Conservation (phyloP, 2,888 invertebrate species). For the Drosophila leonis region DNA sequence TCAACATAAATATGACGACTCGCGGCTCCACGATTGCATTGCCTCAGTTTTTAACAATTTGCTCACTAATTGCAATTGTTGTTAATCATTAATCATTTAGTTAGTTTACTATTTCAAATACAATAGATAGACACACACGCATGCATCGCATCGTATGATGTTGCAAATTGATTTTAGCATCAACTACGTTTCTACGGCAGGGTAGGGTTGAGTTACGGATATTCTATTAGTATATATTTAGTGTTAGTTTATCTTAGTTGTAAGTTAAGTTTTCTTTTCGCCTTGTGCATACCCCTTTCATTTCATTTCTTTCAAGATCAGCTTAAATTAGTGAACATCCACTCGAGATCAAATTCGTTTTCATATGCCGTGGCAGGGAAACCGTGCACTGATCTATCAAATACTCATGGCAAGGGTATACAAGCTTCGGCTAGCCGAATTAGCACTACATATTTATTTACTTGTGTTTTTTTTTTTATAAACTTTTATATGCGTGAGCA, state of each 20-base stretch:
- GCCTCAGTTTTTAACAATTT: slow-evolving; percentile 45
- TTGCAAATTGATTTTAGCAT: slow-evolving; percentile 7
- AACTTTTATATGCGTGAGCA: slow-evolving; percentile 16
- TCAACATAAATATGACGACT: slow-evolving; percentile 76
- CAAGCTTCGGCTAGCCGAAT: slow-evolving; percentile 39
- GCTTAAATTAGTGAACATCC: slow-evolving; percentile 17
- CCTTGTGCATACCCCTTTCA: background rate
- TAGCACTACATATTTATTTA: background rate
- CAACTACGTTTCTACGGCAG: slow-evolving; percentile 12
- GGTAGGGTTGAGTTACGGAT: background rate
- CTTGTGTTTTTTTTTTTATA: background rate
- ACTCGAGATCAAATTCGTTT: slow-evolving; percentile 38
- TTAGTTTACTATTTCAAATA: slow-evolving; percentile 28
- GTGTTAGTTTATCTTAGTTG: slow-evolving; percentile 12
- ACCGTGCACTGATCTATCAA: slow-evolving; percentile 15
- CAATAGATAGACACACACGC: slow-evolving; percentile 2
- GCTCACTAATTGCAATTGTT: slow-evolving; percentile 34
- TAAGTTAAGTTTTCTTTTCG: slow-evolving; percentile 35
- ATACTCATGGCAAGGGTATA: slow-evolving; percentile 28
- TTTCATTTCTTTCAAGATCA: background rate
- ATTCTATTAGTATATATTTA: slow-evolving; percentile 2
- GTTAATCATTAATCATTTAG: slow-evolving; percentile 18
- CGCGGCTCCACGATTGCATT: slow-evolving; percentile 61
- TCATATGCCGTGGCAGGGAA: slow-evolving; percentile 4
- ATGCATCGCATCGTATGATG: background rate